phyloP scores from a whole-genome alignment of 2,888 invertebrate species.

The Vanessa cardui region DNA sequence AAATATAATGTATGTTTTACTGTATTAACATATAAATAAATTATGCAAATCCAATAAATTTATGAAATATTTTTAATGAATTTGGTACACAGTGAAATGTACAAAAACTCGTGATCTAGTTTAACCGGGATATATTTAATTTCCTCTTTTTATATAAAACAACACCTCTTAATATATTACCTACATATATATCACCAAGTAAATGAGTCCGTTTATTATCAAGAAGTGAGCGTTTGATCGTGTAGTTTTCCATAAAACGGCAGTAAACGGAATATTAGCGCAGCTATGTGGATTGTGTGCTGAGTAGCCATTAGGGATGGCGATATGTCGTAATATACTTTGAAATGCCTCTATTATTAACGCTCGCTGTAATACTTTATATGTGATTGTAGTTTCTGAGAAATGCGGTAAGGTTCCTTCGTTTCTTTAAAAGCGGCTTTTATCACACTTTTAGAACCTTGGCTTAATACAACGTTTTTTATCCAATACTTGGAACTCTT shows the following conservation, averaged over 20 bases:
- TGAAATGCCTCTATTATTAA: conserved; percentile 17
- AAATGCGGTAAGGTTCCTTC: neutral
- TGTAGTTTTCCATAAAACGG: conserved; percentile 14
- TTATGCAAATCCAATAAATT: no score
- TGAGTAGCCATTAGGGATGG: conserved; percentile 19
- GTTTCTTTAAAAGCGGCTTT: neutral
- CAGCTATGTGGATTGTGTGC: conserved; percentile 4
- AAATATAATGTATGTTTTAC: no score
- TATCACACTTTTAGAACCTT: no score
- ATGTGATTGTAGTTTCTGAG: neutral
- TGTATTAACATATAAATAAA: no score
- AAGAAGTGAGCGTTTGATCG: conserved; percentile 1
- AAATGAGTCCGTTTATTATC: conserved; percentile 1
- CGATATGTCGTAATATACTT: conserved; percentile 14
- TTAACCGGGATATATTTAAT: no score
- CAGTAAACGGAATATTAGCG: conserved; percentile 8
- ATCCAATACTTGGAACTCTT: no score
- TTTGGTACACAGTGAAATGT: neutral
- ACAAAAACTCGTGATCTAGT: neutral
- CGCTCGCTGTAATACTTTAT: neutral
- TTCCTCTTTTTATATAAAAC: no score
- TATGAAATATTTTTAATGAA: neutral
- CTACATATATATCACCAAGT: neutral
- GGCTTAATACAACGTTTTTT: no score
- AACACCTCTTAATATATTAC: no score